Base-by-base conservation (phyloP, 2,797 vertebrate species). In the Chanos chanos region DNA sequence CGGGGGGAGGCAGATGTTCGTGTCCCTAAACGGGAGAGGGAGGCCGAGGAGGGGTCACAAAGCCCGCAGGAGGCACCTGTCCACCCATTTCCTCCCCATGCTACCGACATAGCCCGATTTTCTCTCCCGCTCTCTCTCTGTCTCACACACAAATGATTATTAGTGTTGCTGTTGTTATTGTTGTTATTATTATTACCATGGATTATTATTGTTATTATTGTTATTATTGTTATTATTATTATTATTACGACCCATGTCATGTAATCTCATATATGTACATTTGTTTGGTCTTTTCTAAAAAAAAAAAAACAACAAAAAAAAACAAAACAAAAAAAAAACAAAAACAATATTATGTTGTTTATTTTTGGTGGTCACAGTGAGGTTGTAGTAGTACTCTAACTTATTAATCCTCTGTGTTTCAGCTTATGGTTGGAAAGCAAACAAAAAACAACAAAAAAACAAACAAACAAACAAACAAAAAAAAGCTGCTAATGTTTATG, bases 11-110 rank as follows among this genome's bases (percentile, higher is more conserved):
- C 94, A 93, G 74, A 96, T 96, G 94, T 97, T 96, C 68, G 90
- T 97, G 63, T 93, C 94, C 0, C 86, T 97, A 68, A 93, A 93
- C 0, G 85, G 91, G 34, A 79, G 87, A 24, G 94, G 94, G 12
- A 78, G 88, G 50, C 91, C 93, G 0, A 83, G 82, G 67, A 83
- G 82, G 9, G 93, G 94, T 5, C 81, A 87, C 76, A 93, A 80
- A 68, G 96, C 94, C 0, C 85, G 83, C 8, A 81, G 89, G 66
- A 91, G 91, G 68, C 93, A 96, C 61, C 89, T 87, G 0, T 95
- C 96, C 27, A 91, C 94, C 16, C 94, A 97, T 73, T 98, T 97
- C 82, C 89, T 98, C 58, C 95, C 95, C 13, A 89, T 96, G 83
- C 89, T 96, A 1, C 77, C 94, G 52, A 90, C 90, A 50, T 92